A percentile compares a stretch with the other conserved stretches of the same genome.
These are phyloP conservation scores for Blennius ocellaris DNA, from an alignment of 2,113 vertebrate species.

Conservation along the genomic window DNA sequence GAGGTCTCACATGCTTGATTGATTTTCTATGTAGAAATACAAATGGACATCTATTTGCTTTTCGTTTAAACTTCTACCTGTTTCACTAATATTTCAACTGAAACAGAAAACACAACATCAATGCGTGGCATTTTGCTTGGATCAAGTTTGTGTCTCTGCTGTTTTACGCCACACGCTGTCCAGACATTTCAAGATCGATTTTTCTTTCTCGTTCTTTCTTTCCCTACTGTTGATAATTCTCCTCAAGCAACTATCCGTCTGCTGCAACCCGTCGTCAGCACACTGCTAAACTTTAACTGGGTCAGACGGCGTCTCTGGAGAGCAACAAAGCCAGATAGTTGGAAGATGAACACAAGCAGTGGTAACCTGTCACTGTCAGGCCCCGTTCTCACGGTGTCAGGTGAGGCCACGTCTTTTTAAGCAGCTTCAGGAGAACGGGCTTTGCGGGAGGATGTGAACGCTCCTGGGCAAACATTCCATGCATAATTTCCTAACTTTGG, in stretches of 20 bases:
- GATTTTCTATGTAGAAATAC: too few species aligned
- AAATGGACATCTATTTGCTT: too few species aligned
- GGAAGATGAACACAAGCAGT: conserved; percentile 49
- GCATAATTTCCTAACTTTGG: conserved; percentile 54
- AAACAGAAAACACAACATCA: too few species aligned
- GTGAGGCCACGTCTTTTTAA: conserved; percentile 40
- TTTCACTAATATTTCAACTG: too few species aligned
- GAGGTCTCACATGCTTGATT: too few species aligned
- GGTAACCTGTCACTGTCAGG: conserved; percentile 60
- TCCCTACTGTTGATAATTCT: conserved; percentile 5
- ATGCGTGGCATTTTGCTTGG: too few species aligned
- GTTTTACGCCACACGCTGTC: too few species aligned
- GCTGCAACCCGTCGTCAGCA: conserved; percentile 13
- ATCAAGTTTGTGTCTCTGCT: too few species aligned
- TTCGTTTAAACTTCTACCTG: too few species aligned
- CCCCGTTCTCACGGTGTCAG: conserved; percentile 39
- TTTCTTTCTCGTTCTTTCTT: too few species aligned
- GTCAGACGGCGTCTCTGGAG: conserved; percentile 63
- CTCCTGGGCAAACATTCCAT: conserved; percentile 41
- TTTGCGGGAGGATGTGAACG: conserved; percentile 24
- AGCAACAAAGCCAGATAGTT: conserved; percentile 44
- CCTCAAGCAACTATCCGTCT: conserved; percentile 16
- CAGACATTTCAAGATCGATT: too few species aligned
- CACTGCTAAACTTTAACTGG: conserved; percentile 50
- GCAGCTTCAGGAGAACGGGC: conserved; percentile 32